Conservation (phyloP, 2,797 vertebrate species). For the Tiaroga cobitis region DNA sequence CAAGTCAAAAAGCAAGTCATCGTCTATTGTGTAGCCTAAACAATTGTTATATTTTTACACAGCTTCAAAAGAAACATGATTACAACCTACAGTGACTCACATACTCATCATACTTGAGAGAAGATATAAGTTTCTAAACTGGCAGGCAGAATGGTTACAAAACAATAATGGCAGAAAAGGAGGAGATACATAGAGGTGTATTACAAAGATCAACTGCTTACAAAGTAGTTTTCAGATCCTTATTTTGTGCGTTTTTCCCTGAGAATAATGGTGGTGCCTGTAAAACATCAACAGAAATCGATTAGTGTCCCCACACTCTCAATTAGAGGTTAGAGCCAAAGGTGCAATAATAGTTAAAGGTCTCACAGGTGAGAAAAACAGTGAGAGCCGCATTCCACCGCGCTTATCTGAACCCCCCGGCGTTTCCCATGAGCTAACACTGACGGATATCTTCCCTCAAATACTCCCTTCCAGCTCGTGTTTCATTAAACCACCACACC, state of each 20-base stretch:
- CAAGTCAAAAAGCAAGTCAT: background rate
- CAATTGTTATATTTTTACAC: background rate
- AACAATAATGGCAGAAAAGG: background rate
- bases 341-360: background rate
- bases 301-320: background rate
- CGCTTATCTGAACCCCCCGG: constrained; percentile 40
- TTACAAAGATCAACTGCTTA: background rate
- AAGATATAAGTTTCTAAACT: background rate
- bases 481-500: constrained; percentile 43
- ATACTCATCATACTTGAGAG: constrained; percentile 9
- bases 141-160: background rate
- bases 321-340: background rate
- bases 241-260: background rate
- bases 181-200: background rate
- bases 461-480: constrained; percentile 33
- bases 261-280: background rate
- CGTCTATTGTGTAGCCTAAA: background rate
- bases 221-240: background rate
- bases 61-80: background rate
- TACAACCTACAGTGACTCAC: constrained; percentile 4
- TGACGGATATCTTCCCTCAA: constrained; percentile 27
- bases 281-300: background rate
- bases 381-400: constrained; percentile 31
- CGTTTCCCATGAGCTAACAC: constrained; percentile 43
- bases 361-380: constrained; percentile 43